Percentiles rank a stretch among this genome's conserved stretches.
phyloP scores from a whole-genome alignment of 1,140 invertebrate species.

The Calycopis cecrops region DNA sequence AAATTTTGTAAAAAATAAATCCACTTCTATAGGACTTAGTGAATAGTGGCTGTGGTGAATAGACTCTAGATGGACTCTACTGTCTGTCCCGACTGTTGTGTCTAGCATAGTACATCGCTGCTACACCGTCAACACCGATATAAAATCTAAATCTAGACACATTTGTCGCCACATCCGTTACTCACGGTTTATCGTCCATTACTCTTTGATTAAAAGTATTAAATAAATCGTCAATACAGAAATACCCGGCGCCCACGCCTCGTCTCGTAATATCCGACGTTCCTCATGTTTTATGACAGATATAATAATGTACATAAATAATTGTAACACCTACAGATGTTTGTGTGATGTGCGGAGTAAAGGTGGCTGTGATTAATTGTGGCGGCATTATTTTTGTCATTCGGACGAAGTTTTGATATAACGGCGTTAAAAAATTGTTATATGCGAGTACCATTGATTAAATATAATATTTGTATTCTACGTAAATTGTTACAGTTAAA shows the following conservation, averaged over 20 bases:
- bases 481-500: too few relatives aligned
- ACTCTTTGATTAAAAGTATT: slow-evolving; percentile 20
- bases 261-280: background rate
- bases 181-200: slow-evolving; percentile 19
- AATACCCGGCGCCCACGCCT: slow-evolving; percentile 12
- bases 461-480: too few relatives aligned
- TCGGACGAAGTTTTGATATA: too few relatives aligned
- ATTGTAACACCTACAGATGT: slow-evolving; percentile 4
- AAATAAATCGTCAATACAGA: slow-evolving; percentile 19
- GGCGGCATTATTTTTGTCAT: too few relatives aligned
- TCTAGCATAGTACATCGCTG: background rate
- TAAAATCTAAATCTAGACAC: slow-evolving; percentile 11
- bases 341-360: background rate
- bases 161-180: slow-evolving; percentile 12
- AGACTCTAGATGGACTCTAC: too few relatives aligned
- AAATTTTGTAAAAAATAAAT: too few relatives aligned
- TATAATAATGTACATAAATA: slow-evolving; percentile 6
- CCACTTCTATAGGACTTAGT: too few relatives aligned
- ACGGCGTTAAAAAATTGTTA: too few relatives aligned
- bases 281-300: slow-evolving; percentile 8
- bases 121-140: background rate
- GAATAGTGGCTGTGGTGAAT: too few relatives aligned
- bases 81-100: too few relatives aligned
- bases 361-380: too few relatives aligned
- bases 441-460: too few relatives aligned